These are phyloP conservation scores for Pherbina coryleti DNA, from an alignment of 2,888 invertebrate genomes.

Conservation along the genomic window DNA sequence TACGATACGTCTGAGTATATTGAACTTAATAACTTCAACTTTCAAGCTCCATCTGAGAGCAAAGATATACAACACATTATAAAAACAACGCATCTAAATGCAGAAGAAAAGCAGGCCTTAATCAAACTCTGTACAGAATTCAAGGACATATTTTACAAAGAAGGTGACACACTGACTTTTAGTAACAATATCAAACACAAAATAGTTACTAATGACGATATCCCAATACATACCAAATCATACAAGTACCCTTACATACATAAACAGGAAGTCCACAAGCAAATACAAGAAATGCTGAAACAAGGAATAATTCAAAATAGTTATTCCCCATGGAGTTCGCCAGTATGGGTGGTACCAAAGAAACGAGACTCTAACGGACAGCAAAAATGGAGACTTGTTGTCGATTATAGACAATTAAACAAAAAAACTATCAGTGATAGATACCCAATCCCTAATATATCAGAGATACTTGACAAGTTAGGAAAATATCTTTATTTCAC, in stretches of 20 bases:
- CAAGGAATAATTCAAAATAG: too few relatives aligned
- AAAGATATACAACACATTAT: not conserved
- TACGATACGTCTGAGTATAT: not conserved
- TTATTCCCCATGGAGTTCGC: too few relatives aligned
- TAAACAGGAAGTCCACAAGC: slow-evolving; percentile 28
- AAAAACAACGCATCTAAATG: not conserved
- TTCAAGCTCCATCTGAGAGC: not conserved
- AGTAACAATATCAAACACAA: too few relatives aligned
- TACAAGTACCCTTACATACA: slow-evolving; percentile 32
- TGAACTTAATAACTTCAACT: not conserved
- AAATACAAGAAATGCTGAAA: too few relatives aligned
- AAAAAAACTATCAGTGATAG: slow-evolving; percentile 17
- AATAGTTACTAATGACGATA: slow-evolving; percentile 17
- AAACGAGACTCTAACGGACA: too few relatives aligned
- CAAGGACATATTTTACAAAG: slow-evolving; percentile 19
- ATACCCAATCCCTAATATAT: slow-evolving; percentile 31
- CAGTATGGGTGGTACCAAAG: too few relatives aligned
- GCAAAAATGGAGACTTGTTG: too few relatives aligned
- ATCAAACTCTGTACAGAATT: slow-evolving; percentile 3
- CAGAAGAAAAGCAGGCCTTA: not conserved
- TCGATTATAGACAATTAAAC: too few relatives aligned
- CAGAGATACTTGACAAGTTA: slow-evolving; percentile 27
- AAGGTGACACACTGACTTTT: not conserved
- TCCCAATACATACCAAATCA: slow-evolving; percentile 16
- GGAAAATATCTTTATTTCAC: slow-evolving; percentile 19